A percentile compares a stretch with the other conserved stretches of the same genome.
Conservation (phyloP, 2,888 invertebrate species). For the Lottia gigantea region DNA sequence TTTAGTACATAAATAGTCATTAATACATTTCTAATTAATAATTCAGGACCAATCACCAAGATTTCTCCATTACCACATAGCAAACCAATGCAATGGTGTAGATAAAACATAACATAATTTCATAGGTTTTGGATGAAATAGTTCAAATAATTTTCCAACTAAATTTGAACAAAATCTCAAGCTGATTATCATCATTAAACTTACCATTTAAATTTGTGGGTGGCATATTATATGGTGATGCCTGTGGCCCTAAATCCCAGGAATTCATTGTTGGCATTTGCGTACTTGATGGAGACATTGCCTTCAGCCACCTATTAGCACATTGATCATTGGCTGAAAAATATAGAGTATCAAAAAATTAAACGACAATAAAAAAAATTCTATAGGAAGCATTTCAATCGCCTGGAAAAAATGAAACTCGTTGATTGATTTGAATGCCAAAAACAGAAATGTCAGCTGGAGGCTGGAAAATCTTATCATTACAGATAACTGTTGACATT, state of each 20-base stretch:
- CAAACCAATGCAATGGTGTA: no score
- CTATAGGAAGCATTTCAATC: not conserved
- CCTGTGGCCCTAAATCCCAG: constrained; percentile 76
- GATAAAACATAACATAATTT: no score
- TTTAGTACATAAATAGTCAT: no score
- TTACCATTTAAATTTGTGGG: constrained; percentile 51
- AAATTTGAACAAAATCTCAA: no score
- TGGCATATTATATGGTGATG: constrained; percentile 55
- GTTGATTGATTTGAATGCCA: not conserved
- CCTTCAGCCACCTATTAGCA: constrained; percentile 78
- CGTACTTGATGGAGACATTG: constrained; percentile 94
- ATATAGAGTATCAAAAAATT: constrained; percentile 9
- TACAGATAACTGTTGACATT: no score
- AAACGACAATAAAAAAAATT: not conserved
- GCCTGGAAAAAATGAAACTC: not conserved
- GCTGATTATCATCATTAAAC: not conserved
- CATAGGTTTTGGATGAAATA: no score
- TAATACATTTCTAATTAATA: no score
- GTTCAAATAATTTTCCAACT: no score
- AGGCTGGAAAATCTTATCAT: no score
- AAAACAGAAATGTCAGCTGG: not conserved
- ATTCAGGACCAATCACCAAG: no score
- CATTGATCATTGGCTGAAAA: constrained; percentile 42
- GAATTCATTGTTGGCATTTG: constrained; percentile 91
- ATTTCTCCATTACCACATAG: no score